phyloP scores from a whole-genome alignment of 2,113 vertebrate genomes.

The Ceuthmochares aereus region DNA sequence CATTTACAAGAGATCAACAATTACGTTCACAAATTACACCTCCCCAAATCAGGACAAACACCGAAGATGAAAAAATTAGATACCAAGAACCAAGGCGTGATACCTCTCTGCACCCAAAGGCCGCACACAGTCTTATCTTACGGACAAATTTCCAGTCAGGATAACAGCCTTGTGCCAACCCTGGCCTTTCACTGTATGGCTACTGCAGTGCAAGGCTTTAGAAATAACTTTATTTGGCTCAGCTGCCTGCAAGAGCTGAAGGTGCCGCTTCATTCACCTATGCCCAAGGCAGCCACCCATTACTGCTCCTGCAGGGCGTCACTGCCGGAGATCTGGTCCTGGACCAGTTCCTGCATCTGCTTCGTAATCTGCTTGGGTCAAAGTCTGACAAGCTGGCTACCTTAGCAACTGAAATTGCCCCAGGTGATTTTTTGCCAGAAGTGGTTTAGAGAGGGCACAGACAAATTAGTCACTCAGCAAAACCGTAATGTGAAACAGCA shows the following conservation, averaged over 20 bases:
- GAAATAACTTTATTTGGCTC: not conserved
- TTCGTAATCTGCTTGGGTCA: not conserved
- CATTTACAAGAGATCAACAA: not conserved
- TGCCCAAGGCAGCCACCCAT: not conserved
- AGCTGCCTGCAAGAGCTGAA: not conserved
- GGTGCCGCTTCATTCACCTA: not conserved
- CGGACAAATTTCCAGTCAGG: not conserved
- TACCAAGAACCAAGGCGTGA: not conserved
- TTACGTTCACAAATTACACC: not conserved
- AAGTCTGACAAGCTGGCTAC: constrained; percentile 4
- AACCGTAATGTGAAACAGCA: not conserved
- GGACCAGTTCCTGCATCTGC: constrained; percentile 39
- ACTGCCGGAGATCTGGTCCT: not conserved
- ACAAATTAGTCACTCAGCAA: constrained; percentile 8
- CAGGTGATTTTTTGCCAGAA: constrained; percentile 26
- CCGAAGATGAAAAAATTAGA: not conserved
- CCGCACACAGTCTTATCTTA: not conserved
- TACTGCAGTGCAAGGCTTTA: not conserved
- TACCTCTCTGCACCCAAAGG: not conserved
- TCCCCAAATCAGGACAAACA: not conserved
- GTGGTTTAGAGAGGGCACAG: not conserved
- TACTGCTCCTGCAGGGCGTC: not conserved
- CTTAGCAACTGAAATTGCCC: not conserved
- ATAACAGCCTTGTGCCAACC: not conserved
- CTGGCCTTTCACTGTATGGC: not conserved